Percentiles rank a stretch among this genome's conserved stretches.
Evolutionary conservation across 2,888 invertebrate species (phyloP).

Genomic region (Dichetophora obliterata): DNA sequence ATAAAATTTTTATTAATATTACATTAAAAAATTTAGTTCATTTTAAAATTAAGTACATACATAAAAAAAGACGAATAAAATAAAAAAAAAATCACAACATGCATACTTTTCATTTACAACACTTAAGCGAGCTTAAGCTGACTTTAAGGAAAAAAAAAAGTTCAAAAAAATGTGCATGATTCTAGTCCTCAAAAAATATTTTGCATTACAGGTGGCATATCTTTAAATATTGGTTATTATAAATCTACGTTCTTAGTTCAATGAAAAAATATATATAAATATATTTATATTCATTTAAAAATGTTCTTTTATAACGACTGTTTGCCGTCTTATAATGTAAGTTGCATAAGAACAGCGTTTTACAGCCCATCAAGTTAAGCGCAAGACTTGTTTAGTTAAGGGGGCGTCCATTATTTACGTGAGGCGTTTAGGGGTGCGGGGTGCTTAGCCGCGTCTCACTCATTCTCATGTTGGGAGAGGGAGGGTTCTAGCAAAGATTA

Average conservation of each 20-base stretch:
- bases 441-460: too few relatives aligned
- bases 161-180: neutral
- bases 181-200: neutral
- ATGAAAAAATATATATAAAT: slow-evolving; percentile 15
- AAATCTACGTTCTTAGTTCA: neutral
- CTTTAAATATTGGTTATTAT: neutral
- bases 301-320: neutral
- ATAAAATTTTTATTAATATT: too few relatives aligned
- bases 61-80: neutral
- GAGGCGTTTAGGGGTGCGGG: too few relatives aligned
- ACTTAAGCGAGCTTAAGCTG: neutral
- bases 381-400: neutral
- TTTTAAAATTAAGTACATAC: neutral
- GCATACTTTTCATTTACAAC: neutral
- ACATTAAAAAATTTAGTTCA: too few relatives aligned
- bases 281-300: neutral
- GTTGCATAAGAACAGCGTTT: neutral
- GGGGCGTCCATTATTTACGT: too few relatives aligned
- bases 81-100: slow-evolving; percentile 1
- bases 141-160: neutral
- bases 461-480: too few relatives aligned
- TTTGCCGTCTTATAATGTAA: neutral
- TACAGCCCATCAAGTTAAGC: neutral
- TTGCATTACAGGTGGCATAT: neutral
- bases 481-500: too few relatives aligned